phyloP scores from a whole-genome alignment of 2,888 invertebrate genomes.

The Agrenia bidenticulata region DNA sequence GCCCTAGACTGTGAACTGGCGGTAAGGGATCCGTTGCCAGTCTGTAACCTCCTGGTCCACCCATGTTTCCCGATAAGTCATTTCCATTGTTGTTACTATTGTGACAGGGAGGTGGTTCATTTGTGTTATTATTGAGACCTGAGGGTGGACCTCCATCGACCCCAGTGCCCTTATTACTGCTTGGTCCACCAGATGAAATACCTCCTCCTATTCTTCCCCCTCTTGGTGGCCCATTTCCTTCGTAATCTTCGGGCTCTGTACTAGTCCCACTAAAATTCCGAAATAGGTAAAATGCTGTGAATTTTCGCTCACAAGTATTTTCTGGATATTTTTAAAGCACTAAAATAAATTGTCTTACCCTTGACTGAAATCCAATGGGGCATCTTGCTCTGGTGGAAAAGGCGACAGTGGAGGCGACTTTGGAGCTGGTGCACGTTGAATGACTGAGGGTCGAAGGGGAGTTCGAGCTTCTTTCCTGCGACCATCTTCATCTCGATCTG shows the following conservation, averaged over 20 bases:
- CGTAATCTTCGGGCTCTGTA: slow-evolving; percentile 51
- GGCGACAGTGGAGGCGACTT: slow-evolving; percentile 54
- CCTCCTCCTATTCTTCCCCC: slow-evolving; percentile 52
- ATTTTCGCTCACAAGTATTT: neutral
- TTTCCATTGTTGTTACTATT: slow-evolving; percentile 42
- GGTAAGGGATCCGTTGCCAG: slow-evolving; percentile 52
- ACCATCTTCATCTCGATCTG: slow-evolving; percentile 10
- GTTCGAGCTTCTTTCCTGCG: slow-evolving; percentile 42
- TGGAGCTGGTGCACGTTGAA: slow-evolving; percentile 71
- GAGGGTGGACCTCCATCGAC: slow-evolving; percentile 47
- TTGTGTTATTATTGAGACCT: slow-evolving; percentile 64
- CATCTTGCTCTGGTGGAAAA: slow-evolving; percentile 58
- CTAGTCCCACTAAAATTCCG: slow-evolving; percentile 31
- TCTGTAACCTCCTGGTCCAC: slow-evolving; percentile 49
- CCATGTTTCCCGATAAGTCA: slow-evolving; percentile 57
- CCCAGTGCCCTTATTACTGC: slow-evolving; percentile 44
- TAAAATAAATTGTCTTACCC: slow-evolving; percentile 44
- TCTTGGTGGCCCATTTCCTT: slow-evolving; percentile 52
- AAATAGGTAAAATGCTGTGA: neutral
- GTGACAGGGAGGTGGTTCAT: slow-evolving; percentile 60
- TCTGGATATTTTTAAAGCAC: slow-evolving; percentile 3
- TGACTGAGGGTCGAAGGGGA: slow-evolving; percentile 68
- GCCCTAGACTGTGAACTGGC: slow-evolving; percentile 59
- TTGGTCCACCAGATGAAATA: slow-evolving; percentile 44
- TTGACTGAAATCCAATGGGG: slow-evolving; percentile 53